These are phyloP conservation scores for Penaeus monodon DNA, from an alignment of 2,888 invertebrate genomes.

Conservation along the genomic window DNA sequence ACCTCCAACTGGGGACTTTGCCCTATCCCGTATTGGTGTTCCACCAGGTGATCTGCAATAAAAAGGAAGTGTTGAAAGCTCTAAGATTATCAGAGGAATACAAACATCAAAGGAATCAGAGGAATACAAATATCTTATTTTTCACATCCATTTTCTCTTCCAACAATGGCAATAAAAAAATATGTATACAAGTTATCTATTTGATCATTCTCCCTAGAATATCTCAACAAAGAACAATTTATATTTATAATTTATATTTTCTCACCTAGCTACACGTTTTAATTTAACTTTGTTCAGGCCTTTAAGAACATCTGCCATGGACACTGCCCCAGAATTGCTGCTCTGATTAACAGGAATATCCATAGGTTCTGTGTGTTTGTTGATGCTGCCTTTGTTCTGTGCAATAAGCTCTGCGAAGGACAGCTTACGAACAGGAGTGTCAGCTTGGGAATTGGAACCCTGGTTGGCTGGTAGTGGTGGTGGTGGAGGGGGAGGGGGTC, in stretches of 20 bases:
- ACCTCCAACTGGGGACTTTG: constrained; percentile 53
- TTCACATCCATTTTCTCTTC: too few relatives aligned
- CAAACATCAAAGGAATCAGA: too few relatives aligned
- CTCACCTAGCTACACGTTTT: constrained; percentile 57
- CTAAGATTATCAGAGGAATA: too few relatives aligned
- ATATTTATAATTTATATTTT: neutral
- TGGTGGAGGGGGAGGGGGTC: constrained; percentile 21
- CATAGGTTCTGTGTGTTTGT: constrained; percentile 47
- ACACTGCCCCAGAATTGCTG: constrained; percentile 35
- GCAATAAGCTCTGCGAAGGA: constrained; percentile 59
- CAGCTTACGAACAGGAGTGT: neutral
- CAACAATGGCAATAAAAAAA: too few relatives aligned
- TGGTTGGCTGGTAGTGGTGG: neutral
- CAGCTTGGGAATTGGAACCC: neutral
- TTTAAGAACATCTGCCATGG: constrained; percentile 60
- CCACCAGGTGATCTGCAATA: constrained; percentile 69
- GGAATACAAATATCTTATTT: too few relatives aligned
- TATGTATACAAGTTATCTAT: too few relatives aligned
- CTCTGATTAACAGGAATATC: constrained; percentile 23
- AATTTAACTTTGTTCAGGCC: constrained; percentile 61
- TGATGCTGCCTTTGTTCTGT: constrained; percentile 49
- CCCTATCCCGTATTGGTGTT: constrained; percentile 68
- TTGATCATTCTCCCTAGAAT: neutral
- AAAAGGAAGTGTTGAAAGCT: neutral
- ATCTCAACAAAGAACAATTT: neutral